A percentile compares a stretch with the other conserved stretches of the same genome.
Conservation (phyloP, 2,797 vertebrate genomes). For the Rhabdomys pumilio region DNA sequence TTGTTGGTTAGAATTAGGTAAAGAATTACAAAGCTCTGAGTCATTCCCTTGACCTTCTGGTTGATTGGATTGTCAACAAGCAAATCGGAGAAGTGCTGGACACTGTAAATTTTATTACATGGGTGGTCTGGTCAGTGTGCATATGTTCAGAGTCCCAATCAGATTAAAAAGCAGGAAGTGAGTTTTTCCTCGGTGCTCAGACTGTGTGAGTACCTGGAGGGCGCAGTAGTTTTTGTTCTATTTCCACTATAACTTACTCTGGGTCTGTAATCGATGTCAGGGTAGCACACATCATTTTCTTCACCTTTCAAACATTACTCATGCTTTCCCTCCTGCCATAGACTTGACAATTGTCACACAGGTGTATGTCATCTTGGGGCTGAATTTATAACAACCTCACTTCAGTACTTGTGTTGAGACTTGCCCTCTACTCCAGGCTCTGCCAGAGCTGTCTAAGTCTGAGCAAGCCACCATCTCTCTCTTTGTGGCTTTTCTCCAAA, state of each 20-base stretch:
- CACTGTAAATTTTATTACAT: background rate
- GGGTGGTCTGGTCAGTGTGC: background rate
- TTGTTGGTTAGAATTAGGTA: conserved; percentile 69
- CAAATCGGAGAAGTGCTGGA: background rate
- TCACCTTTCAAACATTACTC: background rate
- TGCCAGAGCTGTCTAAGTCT: background rate
- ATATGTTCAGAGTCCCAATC: background rate
- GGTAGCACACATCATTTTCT: background rate
- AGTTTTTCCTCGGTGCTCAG: background rate
- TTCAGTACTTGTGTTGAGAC: background rate
- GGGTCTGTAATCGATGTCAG: background rate
- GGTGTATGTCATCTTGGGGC: background rate
- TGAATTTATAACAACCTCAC: background rate
- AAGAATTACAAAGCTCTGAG: conserved; percentile 56
- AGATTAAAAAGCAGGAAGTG: conserved; percentile 20
- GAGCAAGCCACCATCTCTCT: background rate
- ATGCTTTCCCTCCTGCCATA: background rate
- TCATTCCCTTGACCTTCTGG: conserved; percentile 68
- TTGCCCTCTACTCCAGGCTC: background rate
- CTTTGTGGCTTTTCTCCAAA: background rate
- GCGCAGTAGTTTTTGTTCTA: background rate
- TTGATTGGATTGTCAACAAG: conserved; percentile 56
- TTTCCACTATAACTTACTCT: background rate
- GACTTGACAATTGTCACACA: conserved; percentile 3
- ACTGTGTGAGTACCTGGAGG: background rate